A percentile compares a stretch with the other conserved stretches of the same genome.
These are phyloP conservation scores for Rhopalosiphum nymphaeae DNA, from an alignment of 2,888 invertebrate genomes.

Conservation along the genomic window DNA sequence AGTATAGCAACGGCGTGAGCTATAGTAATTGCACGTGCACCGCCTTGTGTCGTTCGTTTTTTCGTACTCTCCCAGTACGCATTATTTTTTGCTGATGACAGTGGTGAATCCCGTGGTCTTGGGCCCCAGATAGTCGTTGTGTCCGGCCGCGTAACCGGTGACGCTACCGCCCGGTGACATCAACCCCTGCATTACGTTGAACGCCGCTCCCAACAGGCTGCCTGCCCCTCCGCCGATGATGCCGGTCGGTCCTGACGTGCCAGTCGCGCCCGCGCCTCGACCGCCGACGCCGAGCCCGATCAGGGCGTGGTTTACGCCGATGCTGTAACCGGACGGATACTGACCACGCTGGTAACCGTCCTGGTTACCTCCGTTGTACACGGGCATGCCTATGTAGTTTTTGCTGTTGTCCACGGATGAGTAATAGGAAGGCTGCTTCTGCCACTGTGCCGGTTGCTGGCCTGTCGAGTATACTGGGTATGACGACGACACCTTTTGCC, in stretches of 20 bases:
- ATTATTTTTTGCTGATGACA: conserved; percentile 31
- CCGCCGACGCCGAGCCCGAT: conserved; percentile 25
- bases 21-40: not conserved
- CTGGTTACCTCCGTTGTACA: conserved; percentile 47
- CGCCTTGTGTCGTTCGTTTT: not conserved
- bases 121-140: conserved; percentile 50
- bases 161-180: conserved; percentile 38
- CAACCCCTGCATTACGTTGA: conserved; percentile 41
- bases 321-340: conserved; percentile 54
- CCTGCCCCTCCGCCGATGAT: not conserved
- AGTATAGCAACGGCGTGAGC: not conserved
- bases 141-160: conserved; percentile 43
- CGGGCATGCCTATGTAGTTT: conserved; percentile 44
- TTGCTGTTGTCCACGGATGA: not conserved
- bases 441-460: not conserved
- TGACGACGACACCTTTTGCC: conserved; percentile 2
- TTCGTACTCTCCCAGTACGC: not conserved
- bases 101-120: conserved; percentile 48
- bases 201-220: conserved; percentile 27
- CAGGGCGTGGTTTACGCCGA: conserved; percentile 58
- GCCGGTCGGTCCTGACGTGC: not conserved
- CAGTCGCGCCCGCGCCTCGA: not conserved
- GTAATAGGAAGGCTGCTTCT: not conserved
- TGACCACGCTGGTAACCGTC: conserved; percentile 29
- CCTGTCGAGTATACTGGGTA: conserved; percentile 21